phyloP scores from a whole-genome alignment of 2,113 vertebrate genomes.

The Carettochelys insculpta region DNA sequence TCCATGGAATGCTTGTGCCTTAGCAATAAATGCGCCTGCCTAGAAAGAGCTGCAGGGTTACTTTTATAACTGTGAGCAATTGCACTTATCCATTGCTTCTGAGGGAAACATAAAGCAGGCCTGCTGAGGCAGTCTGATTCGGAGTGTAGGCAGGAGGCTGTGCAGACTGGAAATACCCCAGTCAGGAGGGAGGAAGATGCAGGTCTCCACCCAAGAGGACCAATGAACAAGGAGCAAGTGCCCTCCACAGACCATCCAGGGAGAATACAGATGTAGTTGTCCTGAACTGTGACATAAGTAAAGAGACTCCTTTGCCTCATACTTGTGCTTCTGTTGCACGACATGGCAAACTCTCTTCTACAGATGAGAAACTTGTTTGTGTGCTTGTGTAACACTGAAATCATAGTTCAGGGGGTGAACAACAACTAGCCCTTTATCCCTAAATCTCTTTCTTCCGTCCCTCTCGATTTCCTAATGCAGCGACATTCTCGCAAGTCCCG shows the following conservation, averaged over 20 bases:
- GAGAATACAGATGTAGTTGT: not conserved
- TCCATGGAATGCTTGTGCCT: not conserved
- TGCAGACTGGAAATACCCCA: not conserved
- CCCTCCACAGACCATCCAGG: not conserved
- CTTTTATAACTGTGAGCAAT: not conserved
- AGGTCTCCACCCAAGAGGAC: not conserved
- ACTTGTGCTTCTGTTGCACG: not conserved
- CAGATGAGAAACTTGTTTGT: not conserved
- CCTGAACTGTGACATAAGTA: not conserved
- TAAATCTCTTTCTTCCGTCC: conserved; percentile 13
- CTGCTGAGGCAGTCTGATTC: not conserved
- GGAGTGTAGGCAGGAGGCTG: not conserved
- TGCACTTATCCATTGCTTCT: not conserved
- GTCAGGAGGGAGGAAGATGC: not conserved
- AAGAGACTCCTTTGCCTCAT: not conserved
- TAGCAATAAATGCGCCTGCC: not conserved
- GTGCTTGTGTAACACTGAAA: not conserved
- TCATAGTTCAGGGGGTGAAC: not conserved
- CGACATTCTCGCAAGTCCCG: conserved; percentile 27
- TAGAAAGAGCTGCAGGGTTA: not conserved
- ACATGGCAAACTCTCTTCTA: not conserved
- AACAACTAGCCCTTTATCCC: not conserved
- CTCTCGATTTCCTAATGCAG: not conserved
- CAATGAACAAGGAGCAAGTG: not conserved
- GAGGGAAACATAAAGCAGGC: not conserved